Conservation (phyloP, 2,113 vertebrate genomes). For the Sarotherodon lohbergeri region DNA sequence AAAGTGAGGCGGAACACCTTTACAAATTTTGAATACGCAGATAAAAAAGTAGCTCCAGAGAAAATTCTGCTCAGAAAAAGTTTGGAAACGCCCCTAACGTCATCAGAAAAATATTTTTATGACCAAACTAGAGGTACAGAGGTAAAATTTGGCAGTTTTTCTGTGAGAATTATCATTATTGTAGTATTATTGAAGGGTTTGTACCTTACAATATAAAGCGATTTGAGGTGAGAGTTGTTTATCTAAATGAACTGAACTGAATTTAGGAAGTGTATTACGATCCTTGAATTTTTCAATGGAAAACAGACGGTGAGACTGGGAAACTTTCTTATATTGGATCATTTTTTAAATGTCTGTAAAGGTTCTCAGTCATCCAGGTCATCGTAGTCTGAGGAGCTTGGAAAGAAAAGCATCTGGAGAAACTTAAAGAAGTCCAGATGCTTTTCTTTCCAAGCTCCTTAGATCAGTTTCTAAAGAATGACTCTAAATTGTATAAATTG, state of each 20-base stretch:
- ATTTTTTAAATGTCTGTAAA: not conserved
- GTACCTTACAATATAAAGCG: not conserved
- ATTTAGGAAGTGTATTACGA: not conserved
- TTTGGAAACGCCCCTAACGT: rapidly evolving
- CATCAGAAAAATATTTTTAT: not conserved
- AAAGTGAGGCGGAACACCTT: not conserved
- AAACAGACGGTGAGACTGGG: rapidly evolving
- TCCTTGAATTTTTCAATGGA: not conserved
- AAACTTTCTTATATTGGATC: not conserved
- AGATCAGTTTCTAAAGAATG: not conserved
- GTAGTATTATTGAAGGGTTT: rapidly evolving
- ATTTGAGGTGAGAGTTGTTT: not conserved
- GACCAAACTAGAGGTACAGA: not conserved
- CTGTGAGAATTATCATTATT: not conserved
- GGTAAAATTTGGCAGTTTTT: not conserved
- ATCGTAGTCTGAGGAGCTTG: not conserved
- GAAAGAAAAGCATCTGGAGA: not conserved
- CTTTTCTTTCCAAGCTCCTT: not conserved
- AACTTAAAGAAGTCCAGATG: not conserved
- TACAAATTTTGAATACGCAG: not conserved
- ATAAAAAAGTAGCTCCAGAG: not conserved
- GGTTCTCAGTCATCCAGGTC: not conserved
- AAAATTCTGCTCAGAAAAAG: not conserved
- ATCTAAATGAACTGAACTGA: rapidly evolving
- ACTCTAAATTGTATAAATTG: not conserved